Conservation (phyloP, 2,113 vertebrate genomes). For the Otus sunia region DNA sequence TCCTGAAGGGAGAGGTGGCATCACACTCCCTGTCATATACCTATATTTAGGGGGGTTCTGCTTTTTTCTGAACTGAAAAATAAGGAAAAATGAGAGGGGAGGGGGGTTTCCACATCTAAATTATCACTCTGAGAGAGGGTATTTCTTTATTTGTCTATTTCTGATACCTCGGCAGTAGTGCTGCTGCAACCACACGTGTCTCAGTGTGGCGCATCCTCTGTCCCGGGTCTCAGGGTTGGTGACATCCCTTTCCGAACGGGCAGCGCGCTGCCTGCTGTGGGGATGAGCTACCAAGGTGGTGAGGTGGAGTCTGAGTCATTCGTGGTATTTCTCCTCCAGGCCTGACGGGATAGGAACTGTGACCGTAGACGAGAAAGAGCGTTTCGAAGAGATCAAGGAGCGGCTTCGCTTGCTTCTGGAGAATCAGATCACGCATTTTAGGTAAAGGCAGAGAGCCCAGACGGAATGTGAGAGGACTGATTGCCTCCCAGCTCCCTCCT, state of each 20-base stretch:
- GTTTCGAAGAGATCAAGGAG: slow-evolving; percentile 97
- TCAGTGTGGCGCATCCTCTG: neutral
- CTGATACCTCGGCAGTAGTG: accelerated
- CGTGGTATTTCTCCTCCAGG: slow-evolving; percentile 75
- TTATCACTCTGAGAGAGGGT: neutral
- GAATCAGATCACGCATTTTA: slow-evolving; percentile 99
- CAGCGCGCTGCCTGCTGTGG: neutral
- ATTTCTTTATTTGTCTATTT: neutral
- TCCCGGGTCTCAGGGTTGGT: neutral
- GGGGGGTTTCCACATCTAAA: accelerated
- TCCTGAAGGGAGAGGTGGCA: neutral
- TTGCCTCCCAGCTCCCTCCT: slow-evolving; percentile 40
- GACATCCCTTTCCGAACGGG: neutral
- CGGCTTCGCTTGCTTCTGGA: slow-evolving; percentile 92
- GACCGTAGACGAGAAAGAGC: slow-evolving; percentile 93
- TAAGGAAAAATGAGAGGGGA: neutral
- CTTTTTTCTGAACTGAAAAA: neutral
- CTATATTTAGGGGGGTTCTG: neutral
- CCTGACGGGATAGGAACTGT: slow-evolving; percentile 98
- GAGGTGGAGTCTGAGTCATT: slow-evolving; percentile 53
- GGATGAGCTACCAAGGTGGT: slow-evolving; percentile 22
- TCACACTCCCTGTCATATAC: neutral
- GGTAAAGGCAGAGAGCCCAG: slow-evolving; percentile 75
- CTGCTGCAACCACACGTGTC: neutral
- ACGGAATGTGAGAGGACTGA: neutral